Percentiles rank a stretch among this genome's conserved stretches.
phyloP scores from a whole-genome alignment of 2,888 invertebrate species.

The Drosophila borborema region DNA sequence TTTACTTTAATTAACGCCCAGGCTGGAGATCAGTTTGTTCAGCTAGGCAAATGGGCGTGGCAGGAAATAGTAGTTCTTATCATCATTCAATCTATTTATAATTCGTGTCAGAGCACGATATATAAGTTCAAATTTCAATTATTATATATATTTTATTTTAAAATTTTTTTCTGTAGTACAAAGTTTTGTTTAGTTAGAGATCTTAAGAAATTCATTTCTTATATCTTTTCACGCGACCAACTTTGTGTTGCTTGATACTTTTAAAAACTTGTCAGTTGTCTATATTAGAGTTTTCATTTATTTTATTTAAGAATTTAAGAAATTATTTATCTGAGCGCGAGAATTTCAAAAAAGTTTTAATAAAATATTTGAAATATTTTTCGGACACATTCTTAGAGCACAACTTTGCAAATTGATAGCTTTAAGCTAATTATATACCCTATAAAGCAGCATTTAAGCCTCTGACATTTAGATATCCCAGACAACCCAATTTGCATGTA shows the following conservation, averaged over 20 bases:
- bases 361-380: not conserved
- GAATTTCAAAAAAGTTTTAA: not conserved
- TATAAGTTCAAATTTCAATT: too few species aligned
- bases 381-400: not conserved
- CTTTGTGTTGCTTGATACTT: not conserved
- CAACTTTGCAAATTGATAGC: not conserved
- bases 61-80: not conserved
- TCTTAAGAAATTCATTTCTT: not conserved
- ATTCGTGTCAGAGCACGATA: too few species aligned
- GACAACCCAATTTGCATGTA: not conserved
- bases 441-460: not conserved
- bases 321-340: not conserved
- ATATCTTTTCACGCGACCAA: not conserved
- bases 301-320: not conserved
- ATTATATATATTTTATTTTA: too few species aligned
- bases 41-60: slow-evolving; percentile 2
- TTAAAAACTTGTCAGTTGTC: not conserved
- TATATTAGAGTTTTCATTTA: not conserved
- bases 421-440: not conserved
- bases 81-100: too few species aligned
- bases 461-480: not conserved
- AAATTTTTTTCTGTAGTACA: too few species aligned
- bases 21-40: slow-evolving; percentile 8
- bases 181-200: too few species aligned
- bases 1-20: slow-evolving; percentile 59